Base-by-base conservation (phyloP, 2,888 invertebrate genomes). In the Apodemia hepburni region DNA sequence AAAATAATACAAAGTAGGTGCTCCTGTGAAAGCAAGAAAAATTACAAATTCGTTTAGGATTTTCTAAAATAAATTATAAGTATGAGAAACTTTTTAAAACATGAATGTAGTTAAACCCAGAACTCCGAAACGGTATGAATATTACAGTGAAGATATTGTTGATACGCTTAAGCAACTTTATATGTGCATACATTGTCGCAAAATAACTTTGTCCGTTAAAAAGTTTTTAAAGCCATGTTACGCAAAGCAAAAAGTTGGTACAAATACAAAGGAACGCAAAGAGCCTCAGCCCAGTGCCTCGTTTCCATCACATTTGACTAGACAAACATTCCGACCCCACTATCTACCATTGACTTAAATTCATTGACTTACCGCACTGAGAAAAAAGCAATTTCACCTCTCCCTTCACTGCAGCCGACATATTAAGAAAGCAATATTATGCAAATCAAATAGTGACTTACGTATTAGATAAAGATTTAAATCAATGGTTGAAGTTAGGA, bases 381-480 rank as follows among this genome's bases (percentile, higher is more conserved):
- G 75, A 87, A 87, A 84, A 88, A 89, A 85, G 82, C 87, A 88
- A 87, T 87, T 85, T 85, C 78, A 78, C 77, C 75, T 77, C 79
- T 82, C 80, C 80, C 79, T 81, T 81, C 76, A 75, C 76, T 75
- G 74, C 73, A 72, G 73, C 77, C 78, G 77, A 83, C 81, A 85
- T 87, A 86, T 87, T 85, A 87, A 86, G 80, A 80, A 89, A 87
- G 85, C 87, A 90, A 91, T 90, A 87, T 85, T 85, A 89, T 89
- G 88, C 84, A 85, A 84, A 89, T 87, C 78, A 71, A 66, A 71
- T 68, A 69, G 67, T 69, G 60, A 67, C 66, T 65, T 65, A 66
- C 58, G 47, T 65, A 66, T 71, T 68, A 64, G 68, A 63, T 61
- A 66, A 67, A 69, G 66, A 66, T 68, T 69, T 66, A 61, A 57